Base-by-base conservation (phyloP, 2,113 vertebrate genomes). In the Tachysurus fulvidraco region DNA sequence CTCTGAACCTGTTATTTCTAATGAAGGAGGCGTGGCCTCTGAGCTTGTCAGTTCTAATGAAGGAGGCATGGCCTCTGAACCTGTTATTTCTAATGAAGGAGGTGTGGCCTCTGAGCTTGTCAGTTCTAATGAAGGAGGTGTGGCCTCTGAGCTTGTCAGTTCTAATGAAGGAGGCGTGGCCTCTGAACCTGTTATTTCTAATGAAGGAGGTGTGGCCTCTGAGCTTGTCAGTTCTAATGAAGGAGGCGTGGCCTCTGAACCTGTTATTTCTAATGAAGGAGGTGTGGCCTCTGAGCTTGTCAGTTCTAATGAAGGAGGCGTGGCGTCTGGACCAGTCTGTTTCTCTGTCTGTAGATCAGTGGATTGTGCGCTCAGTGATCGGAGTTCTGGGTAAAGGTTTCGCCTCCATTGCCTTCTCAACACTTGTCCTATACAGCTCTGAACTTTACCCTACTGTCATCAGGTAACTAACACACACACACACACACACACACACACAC, bases 371-470 rank as follows among this genome's bases (percentile, higher is more conserved):
- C 52, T 93, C 93, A 0, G 57, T 92, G 30, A 85, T 96, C 17
- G 94, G 92, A 0, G n/a, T 95, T 9, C n/a, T 93, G 28, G 96
- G 93, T 28, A 96, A 96, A 89, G 93, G 92, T 5, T 94, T 93
- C 78, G 92, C 94, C 7, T 94, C 96, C 88, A 93, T 92, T 28
- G 91, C 96, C 4, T 97, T 96, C 90, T 95, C 93, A 9, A 95
- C 93, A 0, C 90, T 93, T 52, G 93, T 86, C 89, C 84, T 97
- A 85, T 96, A 94, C 89, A 95, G 95, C 17, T 94, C 95, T 0
- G 96, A 97, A 90, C 91, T 96, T 84, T 96, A 95, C 81, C 96
- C 96, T 16, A 96, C 96, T 0, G 91, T 96, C 23, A 78, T 87
- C 71, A 83, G 86, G 86, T 87, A 77, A 81, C 19, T 28, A 14